Base-by-base conservation (phyloP, 92 coral and sea anemone species). In the Siderastrea radians region DNA sequence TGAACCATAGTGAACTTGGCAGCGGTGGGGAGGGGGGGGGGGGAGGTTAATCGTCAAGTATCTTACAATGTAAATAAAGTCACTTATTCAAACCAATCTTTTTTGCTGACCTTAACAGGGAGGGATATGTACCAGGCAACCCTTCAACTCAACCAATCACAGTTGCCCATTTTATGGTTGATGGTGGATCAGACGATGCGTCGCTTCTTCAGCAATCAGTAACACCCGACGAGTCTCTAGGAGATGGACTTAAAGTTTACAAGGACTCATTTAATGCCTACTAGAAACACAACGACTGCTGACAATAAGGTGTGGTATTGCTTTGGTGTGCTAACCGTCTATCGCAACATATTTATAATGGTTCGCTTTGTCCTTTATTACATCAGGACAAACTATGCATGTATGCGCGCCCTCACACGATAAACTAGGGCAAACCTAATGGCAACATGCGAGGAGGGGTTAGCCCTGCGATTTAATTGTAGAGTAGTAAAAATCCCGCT, bases 181-280 rank as follows among this genome's bases (percentile, higher is more conserved):
- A 97, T 77, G 98, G 97, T 16, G 97, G 97, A 55, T 97, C 99
- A 38, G 99, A 97, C 59, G 95, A 86, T 47, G 98, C 99, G 3
- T 94, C 96, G 13, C 77, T 88, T 62, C 88, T 97, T 65, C 97
- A 97, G 80, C 90, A 85, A 48, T 86, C 88, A 12, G 96, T 94
- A 19, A 95, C 97, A 51, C 98, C 98, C 51, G 98, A 95, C 78
- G 99, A 95, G 47, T 68, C 97, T 46, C 82, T 97, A 69, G 99
- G 99, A 47, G 99, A 95, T 83, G 99, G 99, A 77, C 96, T 97
- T 58, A 94, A 94, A 88, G 99, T 97, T 79, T 95, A 94, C 93
- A 95, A 93, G 82, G 98, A 94, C 52, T 97, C 99, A 69, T 97
- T 97, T 81, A 97, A 93, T 87, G 99, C 99, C 68, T 97, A 97